Base-by-base conservation (phyloP, 2,888 invertebrate genomes). In the Chelonus formosanus region DNA sequence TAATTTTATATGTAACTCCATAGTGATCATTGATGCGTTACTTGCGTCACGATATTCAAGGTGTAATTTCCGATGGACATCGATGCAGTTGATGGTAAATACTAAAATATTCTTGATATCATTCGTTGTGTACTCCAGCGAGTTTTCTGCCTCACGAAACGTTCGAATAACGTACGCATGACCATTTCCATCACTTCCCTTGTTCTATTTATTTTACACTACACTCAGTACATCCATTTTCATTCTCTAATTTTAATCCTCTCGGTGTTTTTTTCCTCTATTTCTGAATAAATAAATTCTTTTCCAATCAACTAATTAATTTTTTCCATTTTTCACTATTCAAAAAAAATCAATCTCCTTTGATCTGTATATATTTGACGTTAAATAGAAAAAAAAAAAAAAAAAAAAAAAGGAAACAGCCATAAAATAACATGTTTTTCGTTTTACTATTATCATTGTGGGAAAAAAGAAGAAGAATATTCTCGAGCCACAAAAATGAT, bases 31-130 rank as follows among this genome's bases (percentile, higher is more conserved):
- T 67, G 66, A 70, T 67, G 64, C 31, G 34, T 52, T 7, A 52
- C 44, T n/a, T 44, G 20, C 43, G 40, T 40, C 40, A 40, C 6
- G 20, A 57, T 40, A 43, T 7, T 32, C 31, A 44, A 54, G 54
- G 54, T 53, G 62, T 62, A 62, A 62, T 62, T 62, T 62, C 62
- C 65, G 59, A 61, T 54, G 61, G 61, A 43, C 64, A 61, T 60
- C 61, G 52, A 58, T 43, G 53, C 20, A 32, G 52, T 52, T 52
- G 20, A 52, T 52, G 32, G 52, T 31, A 47, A 63, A 56, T 60
- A 55, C 66, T 62, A 60, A 68, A 55, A 58, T 58, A 65, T 57
- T 53, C 59, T 67, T 8, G 52, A 53, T 34, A 47, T 65, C 57
- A 56, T 61, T 45, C 55, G 55, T 40, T 35, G 35, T 35, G 40